These are phyloP conservation scores for Trichopria drosophilae DNA, from an alignment of 2,888 invertebrate species.

Conservation along the genomic window DNA sequence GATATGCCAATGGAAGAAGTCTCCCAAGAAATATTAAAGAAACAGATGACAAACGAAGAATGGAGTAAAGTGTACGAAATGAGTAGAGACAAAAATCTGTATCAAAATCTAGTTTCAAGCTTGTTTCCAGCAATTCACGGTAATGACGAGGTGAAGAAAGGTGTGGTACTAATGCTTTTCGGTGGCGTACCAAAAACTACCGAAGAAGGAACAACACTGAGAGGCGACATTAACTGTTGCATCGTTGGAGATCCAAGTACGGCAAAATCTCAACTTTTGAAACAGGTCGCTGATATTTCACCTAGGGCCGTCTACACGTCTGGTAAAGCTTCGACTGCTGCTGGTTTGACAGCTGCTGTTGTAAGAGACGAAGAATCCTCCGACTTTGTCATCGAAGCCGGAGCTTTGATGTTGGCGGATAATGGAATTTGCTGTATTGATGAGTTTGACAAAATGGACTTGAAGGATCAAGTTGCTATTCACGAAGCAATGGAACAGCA, in stretches of 20 bases:
- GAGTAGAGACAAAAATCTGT: constrained; percentile 91
- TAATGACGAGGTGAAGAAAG: constrained; percentile 93
- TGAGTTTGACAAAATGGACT: constrained; percentile 99
- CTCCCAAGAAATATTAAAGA: constrained; percentile 88
- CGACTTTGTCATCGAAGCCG: constrained; percentile 99
- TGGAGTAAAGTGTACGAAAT: constrained; percentile 96
- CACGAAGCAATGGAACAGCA: constrained; percentile 99
- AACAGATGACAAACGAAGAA: constrained; percentile 90
- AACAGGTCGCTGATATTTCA: constrained; percentile 91
- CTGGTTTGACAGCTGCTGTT: constrained; percentile 98
- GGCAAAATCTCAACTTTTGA: constrained; percentile 95
- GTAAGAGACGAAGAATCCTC: constrained; percentile 96
- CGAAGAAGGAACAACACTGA: constrained; percentile 83
- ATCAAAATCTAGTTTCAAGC: constrained; percentile 85
- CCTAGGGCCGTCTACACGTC: constrained; percentile 98
- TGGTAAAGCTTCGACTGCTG: constrained; percentile 96
- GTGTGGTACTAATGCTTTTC: constrained; percentile 91
- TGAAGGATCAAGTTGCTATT: constrained; percentile 95
- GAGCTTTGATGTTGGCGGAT: constrained; percentile 99
- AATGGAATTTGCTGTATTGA: constrained; percentile 99
- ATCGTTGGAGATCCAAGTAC: constrained; percentile 99
- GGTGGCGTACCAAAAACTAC: constrained; percentile 97
- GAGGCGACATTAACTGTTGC: constrained; percentile 97
- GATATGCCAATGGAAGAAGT: constrained; percentile 85
- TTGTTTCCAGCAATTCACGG: constrained; percentile 97